Evolutionary conservation across 2,113 vertebrate species (phyloP).

Genomic region (Meriones unguiculatus): DNA sequence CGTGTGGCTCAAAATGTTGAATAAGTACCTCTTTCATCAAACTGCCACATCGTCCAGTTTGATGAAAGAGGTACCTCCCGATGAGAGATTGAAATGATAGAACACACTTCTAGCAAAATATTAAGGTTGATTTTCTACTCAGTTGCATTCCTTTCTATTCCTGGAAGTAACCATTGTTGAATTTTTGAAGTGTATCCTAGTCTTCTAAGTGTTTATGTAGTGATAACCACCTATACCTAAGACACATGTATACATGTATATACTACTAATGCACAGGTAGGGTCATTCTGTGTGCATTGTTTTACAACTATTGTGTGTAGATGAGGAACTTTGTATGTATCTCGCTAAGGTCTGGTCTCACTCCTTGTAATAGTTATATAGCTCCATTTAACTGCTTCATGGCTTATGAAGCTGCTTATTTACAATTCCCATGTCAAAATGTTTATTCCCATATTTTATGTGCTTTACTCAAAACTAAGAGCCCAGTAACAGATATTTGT

Average conservation of each 20-base stretch:
- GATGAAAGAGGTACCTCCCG: background rate
- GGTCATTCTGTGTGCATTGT: background rate
- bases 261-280: background rate
- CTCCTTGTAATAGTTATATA: background rate
- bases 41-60: background rate
- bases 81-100: background rate
- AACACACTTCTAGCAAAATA: background rate
- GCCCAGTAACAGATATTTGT: background rate
- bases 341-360: background rate
- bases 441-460: background rate
- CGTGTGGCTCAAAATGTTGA: background rate
- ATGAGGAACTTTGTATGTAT: background rate
- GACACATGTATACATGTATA: background rate
- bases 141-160: background rate
- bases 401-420: background rate
- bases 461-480: background rate
- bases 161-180: background rate
- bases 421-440: slow-evolving; percentile 21
- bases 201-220: background rate
- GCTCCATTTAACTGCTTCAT: background rate
- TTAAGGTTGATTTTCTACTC: background rate
- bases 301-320: background rate
- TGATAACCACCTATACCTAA: background rate
- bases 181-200: background rate
- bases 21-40: no score